Conservation (phyloP, 2,888 invertebrate species). For the Hypsopygia costalis region DNA sequence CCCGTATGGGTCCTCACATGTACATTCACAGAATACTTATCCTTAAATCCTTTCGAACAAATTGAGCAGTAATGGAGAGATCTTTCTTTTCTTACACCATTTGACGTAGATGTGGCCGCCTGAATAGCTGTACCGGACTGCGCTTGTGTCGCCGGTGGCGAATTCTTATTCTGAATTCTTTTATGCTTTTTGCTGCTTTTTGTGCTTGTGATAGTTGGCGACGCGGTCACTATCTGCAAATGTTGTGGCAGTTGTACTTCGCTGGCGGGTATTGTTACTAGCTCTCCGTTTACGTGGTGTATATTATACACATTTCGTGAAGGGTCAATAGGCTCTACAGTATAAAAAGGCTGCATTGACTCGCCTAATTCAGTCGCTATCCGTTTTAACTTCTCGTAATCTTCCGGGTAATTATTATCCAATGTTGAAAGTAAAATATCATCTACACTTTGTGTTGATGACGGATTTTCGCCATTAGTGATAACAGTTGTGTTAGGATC, state of each 20-base stretch:
- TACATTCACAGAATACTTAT: conserved; percentile 98
- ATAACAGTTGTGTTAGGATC: conserved; percentile 63
- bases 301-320: conserved; percentile 78
- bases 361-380: conserved; percentile 91
- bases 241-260: conserved; percentile 71
- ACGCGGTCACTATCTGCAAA: conserved; percentile 79
- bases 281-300: conserved; percentile 69
- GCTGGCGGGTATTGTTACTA: conserved; percentile 71
- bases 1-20: conserved; percentile 99
- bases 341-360: conserved; percentile 86
- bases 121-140: conserved; percentile 63
- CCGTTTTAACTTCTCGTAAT: conserved; percentile 91
- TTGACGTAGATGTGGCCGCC: conserved; percentile 82
- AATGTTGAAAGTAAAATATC: conserved; percentile 85
- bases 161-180: conserved; percentile 78
- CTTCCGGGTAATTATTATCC: conserved; percentile 86
- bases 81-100: conserved; percentile 90
- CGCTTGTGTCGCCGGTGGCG: conserved; percentile 57
- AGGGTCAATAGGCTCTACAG: conserved; percentile 76
- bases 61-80: conserved; percentile 95
- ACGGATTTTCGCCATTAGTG: conserved; percentile 73
- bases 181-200: conserved; percentile 88
- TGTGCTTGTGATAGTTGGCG: conserved; percentile 82
- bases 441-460: conserved; percentile 83
- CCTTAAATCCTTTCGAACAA: conserved; percentile 96